Evolutionary conservation across 1,140 invertebrate species (phyloP).

Genomic region (Kradibia gibbosae): DNA sequence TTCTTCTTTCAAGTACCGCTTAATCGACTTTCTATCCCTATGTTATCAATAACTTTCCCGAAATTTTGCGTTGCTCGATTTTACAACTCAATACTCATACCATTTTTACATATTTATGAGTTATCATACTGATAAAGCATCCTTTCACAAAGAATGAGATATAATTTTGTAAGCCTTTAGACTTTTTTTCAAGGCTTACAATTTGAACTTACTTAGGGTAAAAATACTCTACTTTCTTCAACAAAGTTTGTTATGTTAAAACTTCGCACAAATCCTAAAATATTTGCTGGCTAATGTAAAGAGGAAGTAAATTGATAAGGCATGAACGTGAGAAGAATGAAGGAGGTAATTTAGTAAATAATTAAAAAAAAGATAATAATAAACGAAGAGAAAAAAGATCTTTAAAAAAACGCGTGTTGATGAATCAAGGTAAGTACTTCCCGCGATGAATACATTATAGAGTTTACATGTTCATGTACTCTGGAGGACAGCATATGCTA

Average conservation of each 20-base stretch:
- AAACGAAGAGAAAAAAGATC: background rate
- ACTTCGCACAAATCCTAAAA: background rate
- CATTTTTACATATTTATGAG: background rate
- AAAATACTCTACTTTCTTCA: background rate
- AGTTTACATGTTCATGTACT: background rate
- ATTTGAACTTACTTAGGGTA: constrained; percentile 22
- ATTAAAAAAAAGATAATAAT: background rate
- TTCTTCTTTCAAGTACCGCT: too few relatives aligned
- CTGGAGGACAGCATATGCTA: background rate
- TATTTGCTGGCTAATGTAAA: background rate
- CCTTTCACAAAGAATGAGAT: background rate
- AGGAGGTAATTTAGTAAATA: background rate
- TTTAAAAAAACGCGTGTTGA: background rate
- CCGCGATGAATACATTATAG: constrained; percentile 43
- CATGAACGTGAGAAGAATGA: background rate
- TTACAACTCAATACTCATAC: background rate
- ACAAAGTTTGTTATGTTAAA: constrained; percentile 28
- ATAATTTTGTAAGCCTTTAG: constrained; percentile 14
- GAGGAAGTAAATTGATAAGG: too few relatives aligned
- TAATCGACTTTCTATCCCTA: background rate
- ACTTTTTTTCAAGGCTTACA: constrained; percentile 26
- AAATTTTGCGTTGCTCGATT: background rate
- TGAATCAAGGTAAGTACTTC: constrained; percentile 41
- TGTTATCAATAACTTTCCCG: background rate
- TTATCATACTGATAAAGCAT: background rate